Percentiles rank a stretch among this genome's conserved stretches.
These are phyloP conservation scores for Eospalax fontanierii DNA, from an alignment of 2,797 vertebrate genomes.

Conservation along the genomic window DNA sequence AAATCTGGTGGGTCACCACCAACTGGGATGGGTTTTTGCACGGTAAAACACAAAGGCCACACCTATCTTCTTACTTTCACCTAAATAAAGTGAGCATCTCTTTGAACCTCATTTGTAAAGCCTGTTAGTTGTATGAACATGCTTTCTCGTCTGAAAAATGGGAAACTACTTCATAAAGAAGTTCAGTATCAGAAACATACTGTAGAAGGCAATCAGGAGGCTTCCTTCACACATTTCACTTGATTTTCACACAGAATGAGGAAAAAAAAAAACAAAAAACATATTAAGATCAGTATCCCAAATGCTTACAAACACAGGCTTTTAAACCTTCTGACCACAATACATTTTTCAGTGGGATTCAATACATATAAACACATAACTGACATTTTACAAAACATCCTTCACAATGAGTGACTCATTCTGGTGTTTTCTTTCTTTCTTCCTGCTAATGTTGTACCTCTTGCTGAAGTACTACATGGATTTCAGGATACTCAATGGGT, in stretches of 20 bases:
- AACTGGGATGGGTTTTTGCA: not conserved
- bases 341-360: conserved; percentile 60
- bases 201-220: conserved; percentile 13
- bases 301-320: conserved; percentile 41
- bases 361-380: not conserved
- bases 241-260: conserved; percentile 11
- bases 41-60: conserved; percentile 40
- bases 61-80: conserved; percentile 30
- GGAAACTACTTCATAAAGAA: conserved; percentile 20
- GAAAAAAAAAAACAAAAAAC: not conserved
- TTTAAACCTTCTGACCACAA: conserved; percentile 60
- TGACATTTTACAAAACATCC: conserved; percentile 65
- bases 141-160: conserved; percentile 52
- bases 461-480: not conserved
- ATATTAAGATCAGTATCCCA: conserved; percentile 36
- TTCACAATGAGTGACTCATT: conserved; percentile 14
- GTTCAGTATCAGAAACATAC: conserved; percentile 11
- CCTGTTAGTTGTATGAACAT: not conserved
- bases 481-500: not conserved
- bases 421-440: conserved; percentile 46
- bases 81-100: conserved; percentile 2
- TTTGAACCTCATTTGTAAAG: conserved; percentile 27
- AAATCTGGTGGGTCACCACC: conserved; percentile 45
- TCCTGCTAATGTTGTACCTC: not conserved
- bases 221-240: conserved; percentile 57